These are phyloP conservation scores for Ctenomys sociabilis DNA, from an alignment of 2,113 vertebrate genomes.

Conservation along the genomic window DNA sequence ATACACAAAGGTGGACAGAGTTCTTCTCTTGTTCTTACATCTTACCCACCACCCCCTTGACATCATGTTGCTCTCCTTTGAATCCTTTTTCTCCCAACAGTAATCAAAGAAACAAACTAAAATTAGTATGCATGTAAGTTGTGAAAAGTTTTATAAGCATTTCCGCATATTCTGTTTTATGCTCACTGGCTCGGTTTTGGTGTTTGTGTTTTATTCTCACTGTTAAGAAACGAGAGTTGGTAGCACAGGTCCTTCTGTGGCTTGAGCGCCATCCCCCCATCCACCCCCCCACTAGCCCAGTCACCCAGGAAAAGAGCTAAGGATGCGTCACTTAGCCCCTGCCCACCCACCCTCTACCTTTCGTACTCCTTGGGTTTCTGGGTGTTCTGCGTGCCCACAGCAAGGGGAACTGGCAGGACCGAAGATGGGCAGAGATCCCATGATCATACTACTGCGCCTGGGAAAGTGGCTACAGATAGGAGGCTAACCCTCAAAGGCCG, in stretches of 20 bases:
- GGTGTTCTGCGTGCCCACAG: neutral
- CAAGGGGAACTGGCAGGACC: neutral
- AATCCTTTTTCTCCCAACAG: neutral
- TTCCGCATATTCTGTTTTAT: constrained; percentile 2
- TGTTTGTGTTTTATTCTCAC: too few species aligned
- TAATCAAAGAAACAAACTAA: neutral
- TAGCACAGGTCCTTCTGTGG: neutral
- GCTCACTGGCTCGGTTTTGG: neutral
- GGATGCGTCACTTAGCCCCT: neutral
- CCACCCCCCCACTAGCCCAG: rapidly evolving
- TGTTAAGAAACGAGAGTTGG: neutral
- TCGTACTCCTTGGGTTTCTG: neutral
- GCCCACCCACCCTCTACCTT: neutral
- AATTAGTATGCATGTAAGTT: neutral
- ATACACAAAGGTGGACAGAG: neutral
- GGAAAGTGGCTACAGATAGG: neutral
- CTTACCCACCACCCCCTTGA: neutral
- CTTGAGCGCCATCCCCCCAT: neutral
- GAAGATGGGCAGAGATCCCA: neutral
- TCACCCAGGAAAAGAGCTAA: neutral
- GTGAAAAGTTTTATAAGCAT: neutral
- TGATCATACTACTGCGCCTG: neutral
- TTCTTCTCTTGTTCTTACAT: neutral
- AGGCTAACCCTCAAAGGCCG: neutral
- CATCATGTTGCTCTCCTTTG: neutral